Conservation (phyloP, 2,113 vertebrate genomes). For the Choloepus hoffmanni region DNA sequence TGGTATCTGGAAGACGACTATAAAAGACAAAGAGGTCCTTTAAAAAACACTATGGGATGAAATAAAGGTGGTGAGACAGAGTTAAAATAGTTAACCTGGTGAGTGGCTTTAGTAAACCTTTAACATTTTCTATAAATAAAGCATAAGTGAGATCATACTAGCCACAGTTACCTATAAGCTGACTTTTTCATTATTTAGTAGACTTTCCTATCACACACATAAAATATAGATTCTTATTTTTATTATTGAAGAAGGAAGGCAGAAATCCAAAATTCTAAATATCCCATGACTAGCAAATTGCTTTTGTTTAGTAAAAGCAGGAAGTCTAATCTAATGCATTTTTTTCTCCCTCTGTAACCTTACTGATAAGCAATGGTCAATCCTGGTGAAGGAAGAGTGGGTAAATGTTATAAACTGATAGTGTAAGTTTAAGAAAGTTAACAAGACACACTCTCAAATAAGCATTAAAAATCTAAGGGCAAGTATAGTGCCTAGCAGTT, state of each 20-base stretch:
- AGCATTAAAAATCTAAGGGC: conserved; percentile 24
- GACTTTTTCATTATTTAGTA: too few species aligned
- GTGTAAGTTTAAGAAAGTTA: neutral
- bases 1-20: too few species aligned
- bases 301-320: neutral
- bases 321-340: neutral
- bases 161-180: too few species aligned
- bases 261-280: conserved; percentile 28
- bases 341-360: neutral
- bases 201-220: neutral
- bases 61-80: too few species aligned
- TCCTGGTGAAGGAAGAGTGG: neutral
- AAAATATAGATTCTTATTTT: neutral
- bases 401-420: conserved; percentile 53
- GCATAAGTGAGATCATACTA: too few species aligned
- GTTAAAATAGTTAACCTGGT: too few species aligned
- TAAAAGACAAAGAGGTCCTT: too few species aligned
- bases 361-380: conserved; percentile 44
- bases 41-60: too few species aligned
- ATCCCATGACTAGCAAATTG: neutral
- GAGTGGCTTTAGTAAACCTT: too few species aligned
- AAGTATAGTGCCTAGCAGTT: neutral
- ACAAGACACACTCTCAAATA: conserved; percentile 18
- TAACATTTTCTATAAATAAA: too few species aligned
- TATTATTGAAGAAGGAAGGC: neutral